Conservation (phyloP, 1,140 invertebrate species). For the Drosophila oshimai region DNA sequence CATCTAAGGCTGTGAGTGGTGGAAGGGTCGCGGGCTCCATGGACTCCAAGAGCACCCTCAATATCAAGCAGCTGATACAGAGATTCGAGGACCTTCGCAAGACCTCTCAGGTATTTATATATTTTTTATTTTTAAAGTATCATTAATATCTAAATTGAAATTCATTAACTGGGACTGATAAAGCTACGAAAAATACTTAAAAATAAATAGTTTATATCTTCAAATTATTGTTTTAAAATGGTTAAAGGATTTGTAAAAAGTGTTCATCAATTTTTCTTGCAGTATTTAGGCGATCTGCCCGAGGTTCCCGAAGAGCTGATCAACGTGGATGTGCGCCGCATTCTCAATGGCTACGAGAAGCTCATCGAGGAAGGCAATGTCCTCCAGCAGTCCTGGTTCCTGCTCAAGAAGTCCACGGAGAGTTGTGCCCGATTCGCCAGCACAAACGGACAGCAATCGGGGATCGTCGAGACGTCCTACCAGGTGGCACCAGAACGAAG, state of each 20-base stretch:
- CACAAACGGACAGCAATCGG: not conserved
- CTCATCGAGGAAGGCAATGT: constrained; percentile 50
- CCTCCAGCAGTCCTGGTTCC: constrained; percentile 52
- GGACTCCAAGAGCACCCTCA: not conserved
- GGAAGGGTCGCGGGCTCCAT: not conserved
- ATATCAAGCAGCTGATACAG: constrained; percentile 52
- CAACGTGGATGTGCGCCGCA: constrained; percentile 53
- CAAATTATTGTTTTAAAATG: not conserved
- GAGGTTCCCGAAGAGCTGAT: constrained; percentile 51
- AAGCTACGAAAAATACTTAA: too few species aligned
- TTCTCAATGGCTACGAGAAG: constrained; percentile 53
- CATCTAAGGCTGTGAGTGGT: not conserved
- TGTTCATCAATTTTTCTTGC: not conserved
- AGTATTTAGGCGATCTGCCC: constrained; percentile 38
- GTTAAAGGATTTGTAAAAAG: too few species aligned
- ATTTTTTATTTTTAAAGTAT: too few species aligned
- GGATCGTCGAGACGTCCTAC: not conserved
- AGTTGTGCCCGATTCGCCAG: constrained; percentile 37
- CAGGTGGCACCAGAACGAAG: not conserved
- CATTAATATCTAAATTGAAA: too few species aligned
- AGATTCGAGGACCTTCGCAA: constrained; percentile 60
- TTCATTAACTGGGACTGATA: too few species aligned
- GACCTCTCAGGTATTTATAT: constrained; percentile 42
- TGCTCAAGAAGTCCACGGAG: constrained; percentile 51
- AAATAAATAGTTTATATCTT: too few species aligned